Conservation (phyloP, 2,888 invertebrate genomes). For the Torymus texanus region DNA sequence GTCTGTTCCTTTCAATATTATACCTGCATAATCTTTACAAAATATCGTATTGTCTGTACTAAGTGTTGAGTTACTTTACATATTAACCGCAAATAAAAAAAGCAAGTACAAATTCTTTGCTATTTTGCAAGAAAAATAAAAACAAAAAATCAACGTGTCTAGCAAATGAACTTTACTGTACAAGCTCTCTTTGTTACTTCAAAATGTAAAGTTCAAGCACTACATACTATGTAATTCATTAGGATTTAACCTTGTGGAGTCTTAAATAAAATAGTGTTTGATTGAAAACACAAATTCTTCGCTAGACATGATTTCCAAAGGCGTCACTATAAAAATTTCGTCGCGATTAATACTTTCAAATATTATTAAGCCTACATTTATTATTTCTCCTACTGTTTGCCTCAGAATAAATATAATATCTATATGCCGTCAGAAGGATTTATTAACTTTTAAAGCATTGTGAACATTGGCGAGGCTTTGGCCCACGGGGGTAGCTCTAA, state of each 20-base stretch:
- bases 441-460: conserved; percentile 67
- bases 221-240: conserved; percentile 50
- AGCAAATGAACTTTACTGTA: conserved; percentile 44
- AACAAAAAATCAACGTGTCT: conserved; percentile 40
- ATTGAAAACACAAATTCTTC: conserved; percentile 59
- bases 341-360: conserved; percentile 63
- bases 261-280: conserved; percentile 64
- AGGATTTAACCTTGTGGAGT: conserved; percentile 41
- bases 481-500: conserved; percentile 55
- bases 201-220: conserved; percentile 48
- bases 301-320: conserved; percentile 49
- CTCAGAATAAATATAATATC: conserved; percentile 70
- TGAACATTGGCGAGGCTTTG: conserved; percentile 66
- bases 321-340: conserved; percentile 49
- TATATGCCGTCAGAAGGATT: conserved; percentile 65
- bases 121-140: conserved; percentile 38
- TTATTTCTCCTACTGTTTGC: conserved; percentile 64
- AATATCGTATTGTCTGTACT: conserved; percentile 51
- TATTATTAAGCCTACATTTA: conserved; percentile 63
- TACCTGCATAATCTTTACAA: conserved; percentile 49
- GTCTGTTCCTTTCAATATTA: conserved; percentile 51
- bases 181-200: conserved; percentile 33
- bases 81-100: conserved; percentile 45
- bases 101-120: conserved; percentile 34
- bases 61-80: conserved; percentile 45